Conservation (phyloP, 2,113 vertebrate genomes). For the Ceuthmochares aereus region DNA sequence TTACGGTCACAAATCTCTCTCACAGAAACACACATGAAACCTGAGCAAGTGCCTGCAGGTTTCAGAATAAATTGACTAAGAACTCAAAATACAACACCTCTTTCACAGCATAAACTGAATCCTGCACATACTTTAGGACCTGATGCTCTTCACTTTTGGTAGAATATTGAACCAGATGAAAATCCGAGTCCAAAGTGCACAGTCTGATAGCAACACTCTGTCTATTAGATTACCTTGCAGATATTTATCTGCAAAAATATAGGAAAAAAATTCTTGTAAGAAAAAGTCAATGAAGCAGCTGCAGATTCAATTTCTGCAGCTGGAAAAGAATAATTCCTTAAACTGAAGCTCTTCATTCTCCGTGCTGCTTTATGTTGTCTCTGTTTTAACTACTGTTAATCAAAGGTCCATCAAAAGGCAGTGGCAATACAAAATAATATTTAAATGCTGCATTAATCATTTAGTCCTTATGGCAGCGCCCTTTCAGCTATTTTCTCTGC, state of each 20-base stretch:
- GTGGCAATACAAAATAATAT: constrained; percentile 3
- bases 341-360: constrained; percentile 12
- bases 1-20: background rate
- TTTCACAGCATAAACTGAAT: background rate
- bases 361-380: constrained; percentile 44
- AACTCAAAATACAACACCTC: background rate
- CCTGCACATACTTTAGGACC: background rate
- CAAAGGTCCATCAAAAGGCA: constrained; percentile 43
- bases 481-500: background rate
- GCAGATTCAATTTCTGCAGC: background rate
- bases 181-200: background rate
- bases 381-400: constrained; percentile 52
- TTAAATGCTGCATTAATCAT: constrained; percentile 32
- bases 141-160: background rate
- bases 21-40: background rate
- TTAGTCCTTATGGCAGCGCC: background rate
- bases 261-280: background rate
- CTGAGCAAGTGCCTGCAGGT: background rate
- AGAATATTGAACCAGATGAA: background rate
- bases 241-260: constrained; percentile 6
- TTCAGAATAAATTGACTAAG: background rate
- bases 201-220: background rate
- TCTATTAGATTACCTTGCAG: background rate
- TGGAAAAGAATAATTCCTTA: background rate
- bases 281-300: background rate